Percentiles rank a stretch among this genome's conserved stretches.
Evolutionary conservation across 1,140 invertebrate genomes (phyloP).

Genomic region (Psilanteris sp.): DNA sequence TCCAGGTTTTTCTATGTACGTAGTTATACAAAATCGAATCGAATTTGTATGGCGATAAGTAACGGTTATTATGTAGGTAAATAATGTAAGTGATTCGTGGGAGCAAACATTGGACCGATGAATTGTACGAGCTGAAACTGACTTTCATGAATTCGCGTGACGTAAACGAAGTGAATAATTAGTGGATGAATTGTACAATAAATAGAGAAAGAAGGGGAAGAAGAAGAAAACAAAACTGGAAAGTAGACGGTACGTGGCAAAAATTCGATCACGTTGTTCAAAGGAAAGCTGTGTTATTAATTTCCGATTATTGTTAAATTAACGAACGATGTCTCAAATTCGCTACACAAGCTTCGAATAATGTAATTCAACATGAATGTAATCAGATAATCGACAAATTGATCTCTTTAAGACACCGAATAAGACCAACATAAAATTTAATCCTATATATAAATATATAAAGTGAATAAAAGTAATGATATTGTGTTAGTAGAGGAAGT

Average conservation of each 20-base stretch:
- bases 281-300: slow-evolving; percentile 25
- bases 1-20: slow-evolving; percentile 45
- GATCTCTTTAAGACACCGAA: slow-evolving; percentile 23
- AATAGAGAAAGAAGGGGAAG: too few species aligned
- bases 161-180: too few species aligned
- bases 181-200: too few species aligned
- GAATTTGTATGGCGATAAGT: slow-evolving; percentile 47
- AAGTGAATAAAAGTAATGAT: slow-evolving; percentile 10
- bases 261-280: slow-evolving; percentile 8
- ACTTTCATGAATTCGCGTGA: slow-evolving; percentile 12
- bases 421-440: slow-evolving; percentile 25
- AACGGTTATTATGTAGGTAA: slow-evolving; percentile 36
- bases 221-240: not conserved
- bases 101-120: slow-evolving; percentile 29
- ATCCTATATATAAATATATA: slow-evolving; percentile 15
- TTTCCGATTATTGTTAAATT: slow-evolving; percentile 18
- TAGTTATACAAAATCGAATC: slow-evolving; percentile 36
- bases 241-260: slow-evolving; percentile 25
- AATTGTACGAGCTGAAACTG: slow-evolving; percentile 24
- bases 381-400: slow-evolving; percentile 21
- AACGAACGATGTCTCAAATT: slow-evolving; percentile 19
- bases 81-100: slow-evolving; percentile 39
- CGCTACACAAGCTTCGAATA: slow-evolving; percentile 43
- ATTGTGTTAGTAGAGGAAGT: slow-evolving; percentile 48
- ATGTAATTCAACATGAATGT: slow-evolving; percentile 21